Evolutionary conservation across 2,797 vertebrate genomes (phyloP).

Genomic region (Alauda arvensis): DNA sequence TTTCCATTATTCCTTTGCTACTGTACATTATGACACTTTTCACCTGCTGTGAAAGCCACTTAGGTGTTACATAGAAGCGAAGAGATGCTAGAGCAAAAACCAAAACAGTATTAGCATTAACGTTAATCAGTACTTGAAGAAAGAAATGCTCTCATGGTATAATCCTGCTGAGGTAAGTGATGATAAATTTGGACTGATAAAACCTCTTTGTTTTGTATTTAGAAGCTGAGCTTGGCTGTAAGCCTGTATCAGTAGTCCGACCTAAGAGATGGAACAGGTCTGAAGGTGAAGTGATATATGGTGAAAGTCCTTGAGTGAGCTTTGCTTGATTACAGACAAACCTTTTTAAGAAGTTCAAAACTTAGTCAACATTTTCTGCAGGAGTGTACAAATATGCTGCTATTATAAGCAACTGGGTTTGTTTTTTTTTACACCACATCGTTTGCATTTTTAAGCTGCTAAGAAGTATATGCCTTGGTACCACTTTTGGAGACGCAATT

Average conservation of each 20-base stretch:
- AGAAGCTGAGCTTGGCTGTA: conserved; percentile 2
- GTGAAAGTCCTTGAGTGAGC: background rate
- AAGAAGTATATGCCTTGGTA: background rate
- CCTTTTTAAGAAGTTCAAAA: background rate
- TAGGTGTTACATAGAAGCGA: background rate
- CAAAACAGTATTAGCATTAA: background rate
- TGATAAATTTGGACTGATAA: conserved; percentile 18
- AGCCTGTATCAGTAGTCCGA: background rate
- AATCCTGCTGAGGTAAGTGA: background rate
- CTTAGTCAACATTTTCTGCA: background rate
- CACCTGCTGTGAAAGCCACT: background rate
- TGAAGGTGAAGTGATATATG: background rate
- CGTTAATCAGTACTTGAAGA: background rate
- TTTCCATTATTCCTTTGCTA: background rate
- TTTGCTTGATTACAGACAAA: background rate
- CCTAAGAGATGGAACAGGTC: background rate
- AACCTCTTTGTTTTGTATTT: background rate
- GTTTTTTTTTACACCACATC: background rate
- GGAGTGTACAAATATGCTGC: background rate
- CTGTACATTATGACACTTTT: background rate
- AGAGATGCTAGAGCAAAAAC: background rate
- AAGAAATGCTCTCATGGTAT: background rate
- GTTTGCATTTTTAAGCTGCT: conserved; percentile 14
- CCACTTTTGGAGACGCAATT: background rate
- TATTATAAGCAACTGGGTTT: background rate